These are phyloP conservation scores for Heliconius ethilla DNA, from an alignment of 2,888 invertebrate species.

Conservation along the genomic window DNA sequence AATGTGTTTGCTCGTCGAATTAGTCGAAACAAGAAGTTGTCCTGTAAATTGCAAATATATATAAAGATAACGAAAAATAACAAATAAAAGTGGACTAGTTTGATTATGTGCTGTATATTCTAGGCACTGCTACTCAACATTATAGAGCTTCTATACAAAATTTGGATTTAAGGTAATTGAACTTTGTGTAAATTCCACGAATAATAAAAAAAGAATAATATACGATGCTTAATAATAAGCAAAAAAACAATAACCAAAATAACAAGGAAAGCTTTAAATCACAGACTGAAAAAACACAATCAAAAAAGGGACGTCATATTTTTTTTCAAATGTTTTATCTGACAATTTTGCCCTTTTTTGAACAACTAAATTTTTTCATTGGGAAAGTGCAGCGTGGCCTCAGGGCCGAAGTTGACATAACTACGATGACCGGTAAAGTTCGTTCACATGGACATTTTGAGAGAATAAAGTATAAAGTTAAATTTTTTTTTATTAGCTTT, in stretches of 20 bases:
- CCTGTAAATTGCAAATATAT: no score
- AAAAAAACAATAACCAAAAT: not conserved
- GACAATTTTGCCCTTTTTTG: slow-evolving; percentile 35
- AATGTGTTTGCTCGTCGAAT: no score
- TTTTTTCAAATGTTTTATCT: slow-evolving; percentile 42
- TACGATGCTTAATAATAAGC: not conserved
- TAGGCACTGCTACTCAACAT: no score
- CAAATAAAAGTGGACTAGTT: no score
- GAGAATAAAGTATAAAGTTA: not conserved
- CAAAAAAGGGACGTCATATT: slow-evolving; percentile 20
- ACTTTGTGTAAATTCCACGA: no score
- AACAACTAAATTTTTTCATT: slow-evolving; percentile 43
- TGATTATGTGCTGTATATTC: no score
- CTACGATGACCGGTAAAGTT: slow-evolving; percentile 30
- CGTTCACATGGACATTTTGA: slow-evolving; percentile 22
- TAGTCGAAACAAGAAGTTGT: no score
- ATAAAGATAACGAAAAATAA: no score
- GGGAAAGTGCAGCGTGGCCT: slow-evolving; percentile 42
- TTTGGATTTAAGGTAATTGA: no score
- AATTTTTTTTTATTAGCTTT: not conserved
- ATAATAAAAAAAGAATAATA: no score
- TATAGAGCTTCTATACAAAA: no score
- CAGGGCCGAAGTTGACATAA: slow-evolving; percentile 41
- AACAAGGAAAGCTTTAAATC: slow-evolving; percentile 14
- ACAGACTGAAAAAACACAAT: slow-evolving; percentile 32